A percentile compares a stretch with the other conserved stretches of the same genome.
phyloP scores from a whole-genome alignment of 2,113 vertebrate genomes.

The Hylia prasina region DNA sequence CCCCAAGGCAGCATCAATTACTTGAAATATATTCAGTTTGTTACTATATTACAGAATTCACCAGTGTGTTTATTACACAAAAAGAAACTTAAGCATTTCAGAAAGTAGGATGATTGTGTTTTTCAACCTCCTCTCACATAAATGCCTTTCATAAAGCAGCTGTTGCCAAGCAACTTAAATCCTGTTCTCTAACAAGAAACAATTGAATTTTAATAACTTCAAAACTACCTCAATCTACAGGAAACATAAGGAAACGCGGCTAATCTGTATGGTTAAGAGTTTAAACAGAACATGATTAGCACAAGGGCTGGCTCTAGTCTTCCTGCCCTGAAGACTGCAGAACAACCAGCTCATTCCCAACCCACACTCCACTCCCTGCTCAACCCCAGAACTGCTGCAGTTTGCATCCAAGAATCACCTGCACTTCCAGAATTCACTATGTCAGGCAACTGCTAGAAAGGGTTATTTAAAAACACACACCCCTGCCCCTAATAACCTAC shows the following conservation, averaged over 20 bases:
- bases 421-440: neutral
- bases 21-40: neutral
- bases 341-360: neutral
- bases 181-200: conserved; percentile 7
- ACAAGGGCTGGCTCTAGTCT: neutral
- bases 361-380: neutral
- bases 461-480: neutral
- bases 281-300: neutral
- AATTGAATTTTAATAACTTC: conserved; percentile 19
- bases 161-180: conserved; percentile 31
- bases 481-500: neutral
- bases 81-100: neutral
- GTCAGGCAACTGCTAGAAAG: neutral
- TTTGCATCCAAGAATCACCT: neutral
- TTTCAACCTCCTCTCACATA: neutral
- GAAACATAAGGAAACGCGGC: conserved; percentile 37
- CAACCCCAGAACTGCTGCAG: neutral
- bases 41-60: neutral
- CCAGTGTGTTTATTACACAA: neutral
- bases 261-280: neutral
- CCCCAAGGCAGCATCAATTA: neutral
- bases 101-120: neutral
- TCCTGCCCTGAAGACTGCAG: neutral
- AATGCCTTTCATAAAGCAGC: neutral
- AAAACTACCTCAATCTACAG: conserved; percentile 31